Conservation (phyloP, 2,888 invertebrate species). For the Eupithecia inturbata region DNA sequence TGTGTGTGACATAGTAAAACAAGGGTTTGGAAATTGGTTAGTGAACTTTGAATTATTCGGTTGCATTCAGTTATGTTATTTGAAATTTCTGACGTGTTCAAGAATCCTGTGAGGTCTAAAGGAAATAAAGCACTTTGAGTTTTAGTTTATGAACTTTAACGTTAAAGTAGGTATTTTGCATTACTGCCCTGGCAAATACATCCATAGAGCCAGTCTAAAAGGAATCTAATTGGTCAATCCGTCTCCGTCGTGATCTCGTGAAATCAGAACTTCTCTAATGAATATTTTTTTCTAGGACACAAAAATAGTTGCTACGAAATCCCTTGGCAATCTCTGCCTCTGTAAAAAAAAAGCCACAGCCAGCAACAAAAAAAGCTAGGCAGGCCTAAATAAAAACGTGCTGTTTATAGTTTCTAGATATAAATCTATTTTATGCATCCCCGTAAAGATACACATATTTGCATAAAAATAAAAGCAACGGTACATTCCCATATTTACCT, state of each 20-base stretch:
- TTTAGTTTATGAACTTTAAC: neutral
- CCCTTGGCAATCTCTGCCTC: neutral
- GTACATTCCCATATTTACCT: constrained; percentile 61
- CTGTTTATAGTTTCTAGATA: neutral
- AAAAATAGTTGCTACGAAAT: neutral
- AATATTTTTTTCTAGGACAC: neutral
- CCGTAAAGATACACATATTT: neutral
- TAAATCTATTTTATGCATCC: neutral
- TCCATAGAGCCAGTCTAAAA: neutral
- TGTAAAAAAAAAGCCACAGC: neutral
- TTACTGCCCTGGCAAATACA: neutral
- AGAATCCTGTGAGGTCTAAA: too few relatives aligned
- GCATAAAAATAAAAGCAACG: constrained; percentile 4
- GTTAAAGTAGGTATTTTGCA: neutral
- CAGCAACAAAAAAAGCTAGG: neutral
- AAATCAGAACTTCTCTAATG: neutral
- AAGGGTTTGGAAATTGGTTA: constrained; percentile 3
- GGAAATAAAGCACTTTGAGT: neutral
- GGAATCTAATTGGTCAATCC: neutral
- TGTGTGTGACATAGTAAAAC: constrained; percentile 1
- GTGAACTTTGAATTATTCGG: neutral
- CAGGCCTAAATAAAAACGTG: neutral
- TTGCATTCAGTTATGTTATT: neutral
- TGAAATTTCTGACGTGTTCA: neutral
- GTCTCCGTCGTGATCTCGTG: neutral